Evolutionary conservation across 2,113 vertebrate species (phyloP).

Genomic region (Vulpes ferrilata): DNA sequence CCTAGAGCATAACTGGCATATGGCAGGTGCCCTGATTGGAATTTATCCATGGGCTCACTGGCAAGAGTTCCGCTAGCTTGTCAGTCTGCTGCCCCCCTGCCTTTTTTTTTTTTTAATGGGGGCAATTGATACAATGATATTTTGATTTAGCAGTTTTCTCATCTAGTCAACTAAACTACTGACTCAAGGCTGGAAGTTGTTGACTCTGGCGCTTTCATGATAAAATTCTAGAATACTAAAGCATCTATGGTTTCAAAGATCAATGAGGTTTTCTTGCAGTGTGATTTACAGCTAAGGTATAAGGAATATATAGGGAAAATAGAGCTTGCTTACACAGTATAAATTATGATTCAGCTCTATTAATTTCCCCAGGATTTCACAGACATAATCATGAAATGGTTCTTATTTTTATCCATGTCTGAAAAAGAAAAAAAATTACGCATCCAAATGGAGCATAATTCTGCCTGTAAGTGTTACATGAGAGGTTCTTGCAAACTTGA

Average conservation of each 20-base stretch:
- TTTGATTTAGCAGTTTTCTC: not conserved
- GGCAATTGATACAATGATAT: not conserved
- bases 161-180: not conserved
- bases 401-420: conserved; percentile 63
- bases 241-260: not conserved
- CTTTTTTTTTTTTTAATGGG: not conserved
- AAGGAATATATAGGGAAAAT: not conserved
- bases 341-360: conserved; percentile 55
- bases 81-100: not conserved
- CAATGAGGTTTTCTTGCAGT: not conserved
- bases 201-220: not conserved
- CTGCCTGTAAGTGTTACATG: conserved; percentile 24
- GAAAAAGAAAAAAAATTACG: not conserved
- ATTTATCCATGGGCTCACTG: not conserved
- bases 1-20: not conserved
- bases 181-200: not conserved
- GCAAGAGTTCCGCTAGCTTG: not conserved
- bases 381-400: conserved; percentile 4
- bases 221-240: conserved; percentile 2
- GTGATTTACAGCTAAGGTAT: conserved; percentile 32
- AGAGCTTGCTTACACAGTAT: conserved; percentile 17
- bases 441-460: conserved; percentile 53
- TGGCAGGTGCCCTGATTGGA: not conserved
- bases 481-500: not conserved
- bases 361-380: conserved; percentile 64